Evolutionary conservation across 2,888 invertebrate species (phyloP), one percentile per base, ranked within the genome.

Genomic region (Isoperla grammatica): DNA sequence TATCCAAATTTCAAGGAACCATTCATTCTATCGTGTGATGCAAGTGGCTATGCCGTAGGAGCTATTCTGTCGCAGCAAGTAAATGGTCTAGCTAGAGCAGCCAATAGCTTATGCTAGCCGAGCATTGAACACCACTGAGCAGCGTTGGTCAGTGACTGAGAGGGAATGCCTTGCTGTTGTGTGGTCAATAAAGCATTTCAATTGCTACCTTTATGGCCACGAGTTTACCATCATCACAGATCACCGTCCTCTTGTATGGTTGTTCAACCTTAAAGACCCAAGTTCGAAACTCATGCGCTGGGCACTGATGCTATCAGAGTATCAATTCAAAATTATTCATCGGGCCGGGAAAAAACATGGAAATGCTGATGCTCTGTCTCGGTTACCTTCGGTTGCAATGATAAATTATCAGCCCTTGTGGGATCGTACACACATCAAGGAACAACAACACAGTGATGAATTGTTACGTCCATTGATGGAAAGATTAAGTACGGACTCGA

Each of bases 241-340:
- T 48, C 66, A 67, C 46, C 20, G 43, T 8, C 53, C 61, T 0
- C 29, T 66, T 0, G 35, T 35, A 8, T 65, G 64, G 63, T 35
- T 66, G 12, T 15, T 61, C 1, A 60, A 37, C 8, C 11, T 62
- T 11, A 60, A 61, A 37, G 63, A 65, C 35, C 62, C 57, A 1
- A 59, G 59, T 1, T 59, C 63, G 1, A 37, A 63, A 2, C 37
- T 66, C 3, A 54, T 53, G 2, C 35, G 65, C 2, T 66, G 64
- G 64, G 29, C 61, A 3, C 17, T 66, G 0, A 20, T 50, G 23
- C 29, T 64, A 0, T 46, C 49, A 12, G 62, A 64, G 19, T 64
- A 49, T 40, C 54, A 64, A 2, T 46, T 46, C 5, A 46, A 46
- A n/a, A 46, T 13, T 46, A 2, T n/a, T 8, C 46, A 46, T 15